Percentiles rank a stretch among this genome's conserved stretches.
These are phyloP conservation scores for Diploscapter pachys DNA, from an alignment of 1,140 invertebrate genomes.

Conservation along the genomic window DNA sequence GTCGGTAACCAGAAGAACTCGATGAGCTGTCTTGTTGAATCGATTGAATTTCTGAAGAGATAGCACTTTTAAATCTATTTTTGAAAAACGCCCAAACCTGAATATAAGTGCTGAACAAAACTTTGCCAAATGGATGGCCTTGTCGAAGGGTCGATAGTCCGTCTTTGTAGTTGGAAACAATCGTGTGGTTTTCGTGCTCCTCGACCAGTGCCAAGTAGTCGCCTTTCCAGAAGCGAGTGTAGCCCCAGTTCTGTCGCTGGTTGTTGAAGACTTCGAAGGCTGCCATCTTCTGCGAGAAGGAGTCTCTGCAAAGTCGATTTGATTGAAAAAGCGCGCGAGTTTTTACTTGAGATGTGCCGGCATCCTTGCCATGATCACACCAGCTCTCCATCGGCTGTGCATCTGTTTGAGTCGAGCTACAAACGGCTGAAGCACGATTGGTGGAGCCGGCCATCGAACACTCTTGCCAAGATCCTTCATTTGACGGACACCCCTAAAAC, in stretches of 20 bases:
- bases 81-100: slow-evolving; percentile 2
- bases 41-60: slow-evolving; percentile 65
- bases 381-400: slow-evolving; percentile 77
- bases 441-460: slow-evolving; percentile 76
- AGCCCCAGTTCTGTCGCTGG: slow-evolving; percentile 77
- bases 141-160: slow-evolving; percentile 71
- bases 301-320: slow-evolving; percentile 59
- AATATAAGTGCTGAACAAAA: slow-evolving; percentile 56
- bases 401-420: slow-evolving; percentile 63
- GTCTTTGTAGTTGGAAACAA: slow-evolving; percentile 70
- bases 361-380: slow-evolving; percentile 77
- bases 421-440: slow-evolving; percentile 67
- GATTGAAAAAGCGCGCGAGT: neutral
- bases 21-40: slow-evolving; percentile 81
- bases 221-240: slow-evolving; percentile 79
- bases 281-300: slow-evolving; percentile 75
- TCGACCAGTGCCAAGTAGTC: slow-evolving; percentile 75
- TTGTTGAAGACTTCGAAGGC: slow-evolving; percentile 75
- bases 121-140: slow-evolving; percentile 66
- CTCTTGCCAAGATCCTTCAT: slow-evolving; percentile 72
- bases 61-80: slow-evolving; percentile 3
- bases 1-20: slow-evolving; percentile 83
- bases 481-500: slow-evolving; percentile 37
- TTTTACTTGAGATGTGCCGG: slow-evolving; percentile 75
- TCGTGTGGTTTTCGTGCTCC: slow-evolving; percentile 76